Evolutionary conservation across 2,797 vertebrate genomes (phyloP), one percentile per base, ranked within the genome.

Genomic region (Peromyscus aztecus): DNA sequence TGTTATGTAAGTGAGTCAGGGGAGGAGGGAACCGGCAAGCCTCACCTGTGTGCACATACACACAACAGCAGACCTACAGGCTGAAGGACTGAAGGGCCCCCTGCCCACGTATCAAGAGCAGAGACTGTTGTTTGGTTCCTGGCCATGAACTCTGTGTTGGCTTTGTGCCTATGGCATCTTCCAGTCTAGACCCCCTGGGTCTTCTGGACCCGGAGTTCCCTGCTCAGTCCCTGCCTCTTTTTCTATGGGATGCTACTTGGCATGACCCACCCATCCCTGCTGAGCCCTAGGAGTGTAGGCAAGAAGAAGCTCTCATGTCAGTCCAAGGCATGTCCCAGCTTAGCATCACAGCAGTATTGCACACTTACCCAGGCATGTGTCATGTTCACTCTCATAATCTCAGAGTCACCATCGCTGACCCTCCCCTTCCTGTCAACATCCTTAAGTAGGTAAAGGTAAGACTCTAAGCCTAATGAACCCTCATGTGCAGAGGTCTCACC

Each of bases 1-100:
- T 17, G 6, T 16, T 21, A 27, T 73, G n/a, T 4, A 21, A 8
- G 3, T 29, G 8, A 85, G 34, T 27, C 24, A 4, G 52, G 23
- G 23, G 40, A 55, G 78, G 90, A 37, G n/a, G 43, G 24, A 73
- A n/a, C 3, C 12, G 24, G 55, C 31, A 52, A 6, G 29, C 4
- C 0, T 16, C 0, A 10, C 19, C 34, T 1, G 17, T 3, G n/a
- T 16, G 8, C 7, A 57, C 49, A 55, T 7, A 67, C 0, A 31
- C 46, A n/a, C 46, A 6, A 27, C 24, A n/a, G 0, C 0, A 1
- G 46, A 4, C 17, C 31, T 8, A 55, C 10, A 24, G 23, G 19
- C 75, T 16, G 16, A 43, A 9, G 0, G 43, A 34, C 11, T 1
- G 2, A 49, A 75, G 55, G 37, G 5, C 24, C 63, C 34, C 82